Base-by-base conservation (phyloP, 1,140 invertebrate genomes). In the Aradophagus sp. region DNA sequence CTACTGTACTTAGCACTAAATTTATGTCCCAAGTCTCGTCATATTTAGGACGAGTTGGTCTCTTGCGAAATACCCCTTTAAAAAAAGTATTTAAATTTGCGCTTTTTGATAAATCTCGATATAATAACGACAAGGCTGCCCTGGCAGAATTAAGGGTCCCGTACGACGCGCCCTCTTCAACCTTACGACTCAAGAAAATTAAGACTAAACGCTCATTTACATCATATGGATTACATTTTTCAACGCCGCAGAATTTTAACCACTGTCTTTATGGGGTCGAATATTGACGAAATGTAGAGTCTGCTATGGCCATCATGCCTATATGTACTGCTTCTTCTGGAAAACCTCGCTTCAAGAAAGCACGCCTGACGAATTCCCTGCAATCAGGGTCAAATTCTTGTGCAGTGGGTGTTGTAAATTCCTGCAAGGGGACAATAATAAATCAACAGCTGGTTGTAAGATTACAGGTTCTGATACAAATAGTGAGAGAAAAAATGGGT, bases 401-500 rank as follows among this genome's bases (percentile, higher is more conserved):
- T 31, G n/a, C n/a, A 31, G n/a, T 8, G 29, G 12, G 11, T 50
- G 31, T 7, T 27, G 1, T 5, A 36, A 0, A 8, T 12, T 15
- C 27, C 47, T 71, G 35, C 53, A 65, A 32, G 59, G 68, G 48
- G 59, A 71, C 5, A 59, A 42, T 6, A 71, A 23, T 15, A 65
- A 32, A 23, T 71, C 20, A 47, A 13, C 6, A 0, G 47, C 27
- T 8, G 53, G 39, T 8, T 23, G 5, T 13, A 66, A 56, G 5
- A 47, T 13, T 1, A 69, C n/a, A 27, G 42, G 19, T 19, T 61
- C 17, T 12, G 59, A 19, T 1, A 42, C 13, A 11, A 61, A 14
- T 7, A 69, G 13, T 2, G 55, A 35, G 1, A 29, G 16, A n/a
- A 44, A 75, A 19, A 75, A 8, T 2, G 77, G 76, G 41, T 71